phyloP scores from a whole-genome alignment of 2,888 invertebrate genomes.

The Neoitamus cyanurus region DNA sequence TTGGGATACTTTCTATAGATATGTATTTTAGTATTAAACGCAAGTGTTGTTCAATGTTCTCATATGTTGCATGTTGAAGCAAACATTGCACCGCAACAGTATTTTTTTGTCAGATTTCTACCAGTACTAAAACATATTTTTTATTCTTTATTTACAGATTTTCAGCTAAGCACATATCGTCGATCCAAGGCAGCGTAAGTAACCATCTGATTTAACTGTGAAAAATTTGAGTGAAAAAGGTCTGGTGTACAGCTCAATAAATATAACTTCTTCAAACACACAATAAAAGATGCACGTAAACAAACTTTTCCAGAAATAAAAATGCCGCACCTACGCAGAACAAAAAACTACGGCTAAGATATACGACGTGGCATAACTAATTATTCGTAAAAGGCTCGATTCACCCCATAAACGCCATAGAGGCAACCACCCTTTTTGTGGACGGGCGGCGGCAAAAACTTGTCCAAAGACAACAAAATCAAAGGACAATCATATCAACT shows the following conservation, averaged over 20 bases:
- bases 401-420: conserved; percentile 35
- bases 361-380: conserved; percentile 26
- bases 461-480: conserved; percentile 18
- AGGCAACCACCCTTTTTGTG: conserved; percentile 4
- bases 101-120: not conserved
- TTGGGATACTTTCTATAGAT: too few species aligned
- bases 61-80: too few species aligned
- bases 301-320: not conserved
- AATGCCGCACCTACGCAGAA: not conserved
- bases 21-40: too few species aligned
- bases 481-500: conserved; percentile 36
- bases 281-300: not conserved
- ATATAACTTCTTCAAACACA: not conserved
- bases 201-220: not conserved
- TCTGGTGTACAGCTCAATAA: not conserved
- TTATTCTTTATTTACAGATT: not conserved
- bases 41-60: too few species aligned
- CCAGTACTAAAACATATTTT: not conserved
- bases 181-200: conserved; percentile 10
- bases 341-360: not conserved
- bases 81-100: too few species aligned
- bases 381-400: conserved; percentile 32
- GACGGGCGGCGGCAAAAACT: conserved; percentile 6
- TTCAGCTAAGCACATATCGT: not conserved
- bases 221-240: not conserved